A percentile compares a stretch with the other conserved stretches of the same genome.
phyloP scores from a whole-genome alignment of 2,888 invertebrate genomes.

The Pherbina coryleti region DNA sequence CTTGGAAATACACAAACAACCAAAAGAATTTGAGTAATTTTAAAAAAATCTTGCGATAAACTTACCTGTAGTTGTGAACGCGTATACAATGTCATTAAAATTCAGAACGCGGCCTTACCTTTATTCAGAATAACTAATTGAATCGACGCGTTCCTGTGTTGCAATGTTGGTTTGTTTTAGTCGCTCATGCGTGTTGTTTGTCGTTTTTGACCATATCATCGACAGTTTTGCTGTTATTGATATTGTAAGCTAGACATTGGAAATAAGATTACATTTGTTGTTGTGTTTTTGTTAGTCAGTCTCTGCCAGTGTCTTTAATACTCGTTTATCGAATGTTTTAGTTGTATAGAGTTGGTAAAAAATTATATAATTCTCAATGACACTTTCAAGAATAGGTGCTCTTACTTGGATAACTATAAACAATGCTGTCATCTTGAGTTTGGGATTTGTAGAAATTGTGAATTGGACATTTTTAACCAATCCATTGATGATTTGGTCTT shows the following conservation, averaged over 20 bases:
- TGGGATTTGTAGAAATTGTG: too few species aligned
- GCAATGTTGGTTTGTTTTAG: conserved; percentile 41
- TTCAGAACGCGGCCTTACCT: conserved; percentile 65
- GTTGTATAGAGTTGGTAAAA: too few species aligned
- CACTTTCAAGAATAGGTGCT: too few species aligned
- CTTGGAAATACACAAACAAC: conserved; percentile 44
- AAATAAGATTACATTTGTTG: not conserved
- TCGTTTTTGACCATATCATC: not conserved
- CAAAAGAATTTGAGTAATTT: conserved; percentile 40
- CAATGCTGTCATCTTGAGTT: too few species aligned
- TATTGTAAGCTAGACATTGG: conserved; percentile 6
- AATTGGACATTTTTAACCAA: too few species aligned
- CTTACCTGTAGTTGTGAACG: not conserved
- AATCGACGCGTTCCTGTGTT: conserved; percentile 67
- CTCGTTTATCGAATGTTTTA: not conserved
- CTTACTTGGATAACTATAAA: too few species aligned
- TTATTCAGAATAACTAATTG: conserved; percentile 69
- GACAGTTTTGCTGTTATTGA: conserved; percentile 9
- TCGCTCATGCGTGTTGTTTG: not conserved
- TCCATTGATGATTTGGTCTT: too few species aligned
- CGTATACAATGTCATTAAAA: conserved; percentile 59
- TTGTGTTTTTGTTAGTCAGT: too few species aligned
- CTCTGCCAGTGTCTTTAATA: not conserved
- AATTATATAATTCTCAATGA: too few species aligned
- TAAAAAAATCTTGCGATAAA: not conserved